Conservation (phyloP, 2,113 vertebrate genomes). For the Sorex fumeus region DNA sequence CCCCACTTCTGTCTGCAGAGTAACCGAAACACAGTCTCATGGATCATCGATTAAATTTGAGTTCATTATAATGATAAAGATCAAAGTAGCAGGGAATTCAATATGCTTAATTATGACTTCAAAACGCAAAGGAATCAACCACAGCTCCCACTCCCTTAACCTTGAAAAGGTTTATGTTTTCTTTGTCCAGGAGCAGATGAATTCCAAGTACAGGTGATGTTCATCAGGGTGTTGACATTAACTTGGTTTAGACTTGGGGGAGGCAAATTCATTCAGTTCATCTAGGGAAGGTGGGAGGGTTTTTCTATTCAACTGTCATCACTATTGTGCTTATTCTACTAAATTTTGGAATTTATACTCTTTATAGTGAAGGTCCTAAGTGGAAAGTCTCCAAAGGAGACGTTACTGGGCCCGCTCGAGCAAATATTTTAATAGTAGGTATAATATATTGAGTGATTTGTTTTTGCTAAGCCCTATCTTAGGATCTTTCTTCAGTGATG, state of each 20-base stretch:
- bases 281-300: not conserved
- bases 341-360: not conserved
- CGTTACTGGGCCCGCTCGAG: not conserved
- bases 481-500: not conserved
- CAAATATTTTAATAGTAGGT: not conserved
- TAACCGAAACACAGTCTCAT: constrained; percentile 70
- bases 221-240: constrained; percentile 85
- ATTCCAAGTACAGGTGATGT: constrained; percentile 83
- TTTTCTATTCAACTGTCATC: not conserved
- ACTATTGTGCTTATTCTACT: constrained; percentile 9
- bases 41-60: too few relatives aligned
- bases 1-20: not conserved
- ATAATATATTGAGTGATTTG: not conserved
- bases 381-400: too few relatives aligned
- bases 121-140: constrained; percentile 88
- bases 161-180: constrained; percentile 87
- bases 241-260: constrained; percentile 70
- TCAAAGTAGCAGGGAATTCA: constrained; percentile 83
- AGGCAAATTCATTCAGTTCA: constrained; percentile 69
- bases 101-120: constrained; percentile 89
- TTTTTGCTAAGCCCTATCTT: not conserved
- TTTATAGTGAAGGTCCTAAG: not conserved
- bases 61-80: constrained; percentile 85
- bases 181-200: constrained; percentile 87
- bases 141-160: constrained; percentile 84